Evolutionary conservation across 1,140 invertebrate species (phyloP), one percentile per base, ranked within the genome.

Genomic region (Ostrea denselamellosa): DNA sequence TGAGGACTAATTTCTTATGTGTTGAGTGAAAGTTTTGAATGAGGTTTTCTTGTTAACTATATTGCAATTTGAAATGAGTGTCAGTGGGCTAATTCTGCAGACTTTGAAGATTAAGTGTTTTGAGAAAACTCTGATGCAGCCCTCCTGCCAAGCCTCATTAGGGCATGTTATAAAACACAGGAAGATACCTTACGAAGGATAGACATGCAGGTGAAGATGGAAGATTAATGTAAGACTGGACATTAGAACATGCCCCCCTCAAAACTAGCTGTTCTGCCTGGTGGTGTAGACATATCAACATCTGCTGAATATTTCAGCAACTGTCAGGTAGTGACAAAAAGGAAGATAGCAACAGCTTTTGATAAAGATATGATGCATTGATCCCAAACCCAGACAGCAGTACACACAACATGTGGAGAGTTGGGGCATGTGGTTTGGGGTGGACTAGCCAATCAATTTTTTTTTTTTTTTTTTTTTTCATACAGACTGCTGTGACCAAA

Each of bases 1-100:
- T n/a, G n/a, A 22, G 25, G 25, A 71, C 68, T 77, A 77, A 77
- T 77, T 77, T 77, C 68, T 77, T 25, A 77, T 77, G 68, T 77
- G 68, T 25, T 77, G 68, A 77, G 22, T 77, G 68, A 77, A 77
- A 28, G 68, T 77, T 77, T 77, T 22, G 68, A 77, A 77, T 77
- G 28, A 25, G 22, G 25, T 77, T 77, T 77, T 77, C 68, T 28
- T 77, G 68, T 77, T 77, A 77, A 77, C 65, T 25, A 77, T 28
- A 28, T 77, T 77, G 28, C 28, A 25, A 22, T 77, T 77, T 77
- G 68, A 77, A 77, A 77, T 77, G 68, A 77, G 9, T 28, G 25
- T 28, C 8, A 4, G 68, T 10, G 14, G 12, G 14, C 68, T 77
- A 77, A 34, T 77, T 12, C 25, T 14, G 28, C 68, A 77, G 12